These are phyloP conservation scores for Turnix velox DNA, from an alignment of 2,113 vertebrate genomes.

Conservation along the genomic window DNA sequence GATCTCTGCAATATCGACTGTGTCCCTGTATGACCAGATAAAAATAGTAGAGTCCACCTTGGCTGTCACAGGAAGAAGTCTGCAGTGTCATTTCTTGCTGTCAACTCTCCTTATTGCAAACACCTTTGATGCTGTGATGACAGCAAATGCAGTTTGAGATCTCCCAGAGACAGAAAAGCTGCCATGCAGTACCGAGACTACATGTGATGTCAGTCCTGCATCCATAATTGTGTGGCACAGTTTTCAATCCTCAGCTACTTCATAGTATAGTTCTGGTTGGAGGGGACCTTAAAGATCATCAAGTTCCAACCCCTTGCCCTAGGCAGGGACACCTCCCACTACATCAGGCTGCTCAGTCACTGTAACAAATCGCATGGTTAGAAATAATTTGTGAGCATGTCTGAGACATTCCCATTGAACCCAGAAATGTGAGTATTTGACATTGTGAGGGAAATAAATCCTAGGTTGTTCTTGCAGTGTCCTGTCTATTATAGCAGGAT, in stretches of 20 bases:
- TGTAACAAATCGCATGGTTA: neutral
- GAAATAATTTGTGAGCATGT: neutral
- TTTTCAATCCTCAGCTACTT: neutral
- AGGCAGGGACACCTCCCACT: too few species aligned
- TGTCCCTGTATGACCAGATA: neutral
- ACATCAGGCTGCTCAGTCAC: too few species aligned
- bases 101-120: neutral
- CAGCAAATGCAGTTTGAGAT: neutral
- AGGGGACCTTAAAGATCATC: too few species aligned
- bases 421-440: neutral
- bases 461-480: neutral
- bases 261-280: too few species aligned
- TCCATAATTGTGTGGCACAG: rapidly evolving
- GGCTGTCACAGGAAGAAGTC: neutral
- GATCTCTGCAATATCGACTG: neutral
- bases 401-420: neutral
- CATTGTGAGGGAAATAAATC: neutral
- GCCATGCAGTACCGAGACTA: neutral
- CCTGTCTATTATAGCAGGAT: neutral
- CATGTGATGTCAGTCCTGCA: neutral
- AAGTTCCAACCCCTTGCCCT: too few species aligned
- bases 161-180: neutral
- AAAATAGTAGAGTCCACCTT: neutral
- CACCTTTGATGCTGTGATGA: neutral
- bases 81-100: neutral